These are phyloP conservation scores for Metellina segmentata DNA, from an alignment of 2,888 invertebrate species.

Conservation along the genomic window DNA sequence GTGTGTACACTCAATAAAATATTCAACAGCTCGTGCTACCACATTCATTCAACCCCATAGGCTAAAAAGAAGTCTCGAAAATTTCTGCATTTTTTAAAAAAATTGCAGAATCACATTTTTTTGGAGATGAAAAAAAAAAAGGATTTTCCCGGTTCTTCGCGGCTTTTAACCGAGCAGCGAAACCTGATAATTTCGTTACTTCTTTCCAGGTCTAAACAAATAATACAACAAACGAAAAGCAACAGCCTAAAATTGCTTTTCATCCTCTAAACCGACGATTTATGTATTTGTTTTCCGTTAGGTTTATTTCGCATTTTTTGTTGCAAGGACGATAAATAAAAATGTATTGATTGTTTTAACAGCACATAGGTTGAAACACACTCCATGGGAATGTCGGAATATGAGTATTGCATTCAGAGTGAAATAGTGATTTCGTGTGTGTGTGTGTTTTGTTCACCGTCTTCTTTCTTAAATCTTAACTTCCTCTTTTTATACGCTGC, in stretches of 20 bases:
- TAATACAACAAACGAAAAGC: neutral
- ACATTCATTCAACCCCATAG: constrained; percentile 34
- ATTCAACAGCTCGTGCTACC: constrained; percentile 43
- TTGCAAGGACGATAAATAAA: neutral
- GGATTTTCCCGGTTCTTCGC: neutral
- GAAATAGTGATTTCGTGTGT: neutral
- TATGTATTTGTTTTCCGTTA: neutral
- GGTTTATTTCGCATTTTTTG: neutral
- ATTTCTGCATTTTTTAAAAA: neutral
- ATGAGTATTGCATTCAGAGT: neutral
- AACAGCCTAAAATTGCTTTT: constrained; percentile 17
- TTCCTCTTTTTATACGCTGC: neutral
- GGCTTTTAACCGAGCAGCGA: neutral
- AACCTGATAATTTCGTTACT: constrained; percentile 50
- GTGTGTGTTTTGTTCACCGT: neutral
- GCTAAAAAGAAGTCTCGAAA: constrained; percentile 12
- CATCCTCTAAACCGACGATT: neutral
- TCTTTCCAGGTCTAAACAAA: constrained; percentile 9
- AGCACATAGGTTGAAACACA: neutral
- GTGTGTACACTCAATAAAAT: constrained; percentile 54
- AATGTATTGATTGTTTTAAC: neutral
- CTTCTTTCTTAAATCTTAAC: neutral
- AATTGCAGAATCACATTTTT: constrained; percentile 11
- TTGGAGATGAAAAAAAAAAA: constrained; percentile 3
- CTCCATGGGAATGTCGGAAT: no score